Evolutionary conservation across 1,140 invertebrate genomes (phyloP).

Genomic region (Idris sp.): DNA sequence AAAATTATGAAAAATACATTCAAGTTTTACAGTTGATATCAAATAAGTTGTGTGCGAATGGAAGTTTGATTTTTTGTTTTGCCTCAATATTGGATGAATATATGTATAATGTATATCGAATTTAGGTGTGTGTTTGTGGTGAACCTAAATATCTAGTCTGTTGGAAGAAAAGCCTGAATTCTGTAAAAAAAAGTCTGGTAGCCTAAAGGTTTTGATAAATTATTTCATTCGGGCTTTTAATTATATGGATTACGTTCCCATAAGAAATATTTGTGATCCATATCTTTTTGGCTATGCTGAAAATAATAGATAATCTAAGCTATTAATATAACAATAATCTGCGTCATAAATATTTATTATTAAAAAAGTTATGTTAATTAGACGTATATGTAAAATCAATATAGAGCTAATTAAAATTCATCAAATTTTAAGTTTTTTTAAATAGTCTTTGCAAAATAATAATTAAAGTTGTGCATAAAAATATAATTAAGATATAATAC

Average conservation of each 20-base stretch:
- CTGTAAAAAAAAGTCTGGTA: constrained; percentile 44
- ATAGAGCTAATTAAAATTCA: not conserved
- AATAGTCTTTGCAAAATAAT: constrained; percentile 5
- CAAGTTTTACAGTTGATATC: constrained; percentile 19
- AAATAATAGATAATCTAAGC: constrained; percentile 6
- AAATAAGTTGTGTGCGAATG: constrained; percentile 31
- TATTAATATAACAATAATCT: constrained; percentile 8
- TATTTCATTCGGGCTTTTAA: constrained; percentile 54
- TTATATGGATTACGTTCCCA: constrained; percentile 34
- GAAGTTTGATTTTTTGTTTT: constrained; percentile 9
- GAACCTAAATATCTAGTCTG: constrained; percentile 26
- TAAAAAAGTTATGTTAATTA: constrained; percentile 8
- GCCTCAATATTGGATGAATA: too few relatives aligned
- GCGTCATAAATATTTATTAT: constrained; percentile 24
- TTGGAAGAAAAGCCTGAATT: constrained; percentile 29
- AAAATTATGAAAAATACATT: constrained; percentile 23
- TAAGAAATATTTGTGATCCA: constrained; percentile 13
- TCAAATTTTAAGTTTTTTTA: constrained; percentile 6
- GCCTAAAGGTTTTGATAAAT: constrained; percentile 50
- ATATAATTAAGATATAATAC: too few relatives aligned
- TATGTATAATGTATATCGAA: too few relatives aligned
- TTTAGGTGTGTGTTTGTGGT: constrained; percentile 38
- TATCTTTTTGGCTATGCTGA: constrained; percentile 8
- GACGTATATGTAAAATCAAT: not conserved
- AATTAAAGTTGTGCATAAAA: too few relatives aligned